Evolutionary conservation across 1,140 invertebrate species (phyloP).

Genomic region (Drepana arcuata): DNA sequence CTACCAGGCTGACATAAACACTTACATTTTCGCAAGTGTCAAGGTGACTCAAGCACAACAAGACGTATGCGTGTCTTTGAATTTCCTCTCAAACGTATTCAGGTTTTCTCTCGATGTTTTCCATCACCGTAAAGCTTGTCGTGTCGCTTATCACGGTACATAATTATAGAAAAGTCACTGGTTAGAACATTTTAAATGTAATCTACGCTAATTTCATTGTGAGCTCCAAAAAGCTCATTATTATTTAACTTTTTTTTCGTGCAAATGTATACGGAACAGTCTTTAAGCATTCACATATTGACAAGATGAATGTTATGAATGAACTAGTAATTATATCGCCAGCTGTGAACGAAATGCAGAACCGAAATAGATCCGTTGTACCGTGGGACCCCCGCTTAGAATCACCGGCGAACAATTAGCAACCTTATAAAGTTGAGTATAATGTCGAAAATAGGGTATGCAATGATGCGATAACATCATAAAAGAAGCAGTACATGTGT

Average conservation of each 20-base stretch:
- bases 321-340: slow-evolving; percentile 30
- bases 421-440: no score
- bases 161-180: background rate
- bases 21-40: background rate
- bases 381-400: slow-evolving; percentile 43
- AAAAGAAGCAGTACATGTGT: no score
- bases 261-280: no score
- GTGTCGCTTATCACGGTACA: background rate
- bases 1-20: background rate
- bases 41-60: no score
- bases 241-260: no score
- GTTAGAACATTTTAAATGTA: background rate
- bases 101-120: background rate
- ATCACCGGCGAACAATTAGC: no score
- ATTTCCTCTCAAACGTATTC: background rate
- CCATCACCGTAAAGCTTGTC: no score
- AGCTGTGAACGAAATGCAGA: slow-evolving; percentile 36
- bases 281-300: slow-evolving; percentile 1
- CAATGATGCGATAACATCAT: no score
- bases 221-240: background rate
- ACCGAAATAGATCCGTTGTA: slow-evolving; percentile 28
- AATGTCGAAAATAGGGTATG: no score
- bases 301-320: slow-evolving; percentile 24
- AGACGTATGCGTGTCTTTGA: no score
- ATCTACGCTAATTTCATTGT: background rate